Base-by-base conservation (phyloP, 2,888 invertebrate species). In the Thecophora atra region DNA sequence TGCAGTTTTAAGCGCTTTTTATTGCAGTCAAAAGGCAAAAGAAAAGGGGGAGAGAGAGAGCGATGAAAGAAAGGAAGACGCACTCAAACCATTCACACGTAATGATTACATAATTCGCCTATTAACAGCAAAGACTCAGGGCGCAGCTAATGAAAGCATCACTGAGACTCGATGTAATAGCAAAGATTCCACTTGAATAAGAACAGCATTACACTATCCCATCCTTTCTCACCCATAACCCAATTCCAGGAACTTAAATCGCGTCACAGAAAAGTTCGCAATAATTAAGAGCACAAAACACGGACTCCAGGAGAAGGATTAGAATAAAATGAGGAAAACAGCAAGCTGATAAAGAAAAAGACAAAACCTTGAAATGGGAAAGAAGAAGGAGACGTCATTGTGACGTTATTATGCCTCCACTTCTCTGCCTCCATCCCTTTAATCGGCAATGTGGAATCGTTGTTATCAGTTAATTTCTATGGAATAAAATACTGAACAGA, bases 61-160 rank as follows among this genome's bases (percentile, higher is more conserved):
- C 6, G 37, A 37, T n/a, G 21, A 21, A 54, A 54, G 54, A 21
- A 54, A n/a, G 21, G 3, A 54, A 8, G 8, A 54, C n/a, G 21
- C n/a, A 19, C 54, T 15, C 24, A 5, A 56, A 60, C 60, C 37
- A n/a, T n/a, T 67, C 67, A 28, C 70, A 70, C 52, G 47, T 63
- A 52, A 70, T 70, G 52, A 70, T 51, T 70, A 70, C 70, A 70
- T 62, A 63, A 70, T 70, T 70, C 70, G 51, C 47, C 69, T 69
- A 62, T 69, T 69, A 69, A 51, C 63, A 63, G 47, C 37, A 37
- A 37, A 11, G 47, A 47, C 13, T 15, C 15, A 47, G 56, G 56
- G 44, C 68, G 52, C 11, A 24, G 26, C 68, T 58, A 58, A 56
- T 68, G 68, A 68, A 68, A 68, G 42, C 58, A 21, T 44, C 26